These are phyloP conservation scores for Iguana delicatissima DNA, from an alignment of 2,797 vertebrate genomes.

Conservation along the genomic window DNA sequence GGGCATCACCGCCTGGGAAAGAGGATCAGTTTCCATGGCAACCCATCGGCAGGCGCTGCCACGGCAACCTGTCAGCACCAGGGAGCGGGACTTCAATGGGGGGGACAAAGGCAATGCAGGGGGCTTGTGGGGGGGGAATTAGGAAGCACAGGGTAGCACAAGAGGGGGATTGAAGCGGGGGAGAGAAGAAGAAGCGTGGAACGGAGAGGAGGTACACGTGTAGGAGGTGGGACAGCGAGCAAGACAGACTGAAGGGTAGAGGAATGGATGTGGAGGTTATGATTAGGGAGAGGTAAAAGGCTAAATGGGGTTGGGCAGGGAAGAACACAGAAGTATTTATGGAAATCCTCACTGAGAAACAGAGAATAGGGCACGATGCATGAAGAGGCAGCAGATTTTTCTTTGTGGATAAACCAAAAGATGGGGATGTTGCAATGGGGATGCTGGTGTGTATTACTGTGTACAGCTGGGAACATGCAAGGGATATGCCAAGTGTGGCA, in stretches of 20 bases:
- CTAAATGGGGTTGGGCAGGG: neutral
- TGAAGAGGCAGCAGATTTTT: neutral
- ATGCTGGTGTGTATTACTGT: neutral
- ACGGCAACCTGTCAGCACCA: constrained; percentile 47
- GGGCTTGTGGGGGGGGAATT: neutral
- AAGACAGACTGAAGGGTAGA: neutral
- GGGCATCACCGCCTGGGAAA: constrained; percentile 35
- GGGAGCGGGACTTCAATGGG: constrained; percentile 24
- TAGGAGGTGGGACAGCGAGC: neutral
- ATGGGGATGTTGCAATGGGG: neutral
- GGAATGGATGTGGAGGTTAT: neutral
- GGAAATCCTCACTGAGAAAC: neutral
- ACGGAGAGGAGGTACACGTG: neutral
- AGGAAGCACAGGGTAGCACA: neutral
- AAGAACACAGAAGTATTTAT: neutral
- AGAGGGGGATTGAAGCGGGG: neutral
- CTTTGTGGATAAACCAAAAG: neutral
- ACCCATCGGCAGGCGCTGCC: constrained; percentile 48
- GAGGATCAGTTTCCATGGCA: constrained; percentile 49
- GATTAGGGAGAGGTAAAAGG: neutral
- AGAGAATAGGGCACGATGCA: neutral
- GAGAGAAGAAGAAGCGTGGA: no score
- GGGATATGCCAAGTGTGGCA: neutral
- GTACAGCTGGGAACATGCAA: constrained; percentile 25
- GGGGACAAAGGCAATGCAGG: neutral